These are phyloP conservation scores for Tetropium fuscum DNA, from an alignment of 2,888 invertebrate species.

Conservation along the genomic window DNA sequence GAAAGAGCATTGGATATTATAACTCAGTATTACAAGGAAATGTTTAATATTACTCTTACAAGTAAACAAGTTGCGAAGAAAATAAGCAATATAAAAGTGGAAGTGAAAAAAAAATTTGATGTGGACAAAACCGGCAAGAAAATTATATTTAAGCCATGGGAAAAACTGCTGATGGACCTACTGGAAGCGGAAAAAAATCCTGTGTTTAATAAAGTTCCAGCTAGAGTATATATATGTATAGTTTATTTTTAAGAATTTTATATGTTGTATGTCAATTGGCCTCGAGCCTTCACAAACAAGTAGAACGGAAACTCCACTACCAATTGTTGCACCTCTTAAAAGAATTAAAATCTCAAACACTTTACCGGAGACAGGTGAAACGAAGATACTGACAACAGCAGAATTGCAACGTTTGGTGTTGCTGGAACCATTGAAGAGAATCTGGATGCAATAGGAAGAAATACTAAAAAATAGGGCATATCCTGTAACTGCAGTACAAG, in stretches of 20 bases:
- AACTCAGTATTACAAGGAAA: not conserved
- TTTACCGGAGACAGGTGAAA: not conserved
- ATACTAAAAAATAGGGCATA: not conserved
- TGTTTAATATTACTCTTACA: conserved; percentile 1
- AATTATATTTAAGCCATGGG: conserved; percentile 1
- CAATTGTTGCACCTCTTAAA: not conserved
- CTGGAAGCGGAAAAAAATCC: no score
- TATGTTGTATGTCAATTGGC: not conserved
- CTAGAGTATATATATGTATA: no score
- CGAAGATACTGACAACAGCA: not conserved
- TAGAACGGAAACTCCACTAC: not conserved
- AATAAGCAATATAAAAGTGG: not conserved
- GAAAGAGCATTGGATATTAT: not conserved
- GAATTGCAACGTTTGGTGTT: not conserved
- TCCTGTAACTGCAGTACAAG: not conserved
- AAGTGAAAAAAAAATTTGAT: conserved; percentile 1
- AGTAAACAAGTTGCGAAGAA: not conserved
- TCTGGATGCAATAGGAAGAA: not conserved
- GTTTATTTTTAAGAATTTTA: not conserved
- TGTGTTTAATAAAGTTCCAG: no score
- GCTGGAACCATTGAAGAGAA: conserved; percentile 1
- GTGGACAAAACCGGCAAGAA: not conserved
- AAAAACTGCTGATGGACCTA: not conserved
- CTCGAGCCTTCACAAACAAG: not conserved
- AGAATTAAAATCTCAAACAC: not conserved